Evolutionary conservation across 2,113 vertebrate genomes (phyloP), one percentile per base, ranked within the genome.

Genomic region (Sorex araneus): DNA sequence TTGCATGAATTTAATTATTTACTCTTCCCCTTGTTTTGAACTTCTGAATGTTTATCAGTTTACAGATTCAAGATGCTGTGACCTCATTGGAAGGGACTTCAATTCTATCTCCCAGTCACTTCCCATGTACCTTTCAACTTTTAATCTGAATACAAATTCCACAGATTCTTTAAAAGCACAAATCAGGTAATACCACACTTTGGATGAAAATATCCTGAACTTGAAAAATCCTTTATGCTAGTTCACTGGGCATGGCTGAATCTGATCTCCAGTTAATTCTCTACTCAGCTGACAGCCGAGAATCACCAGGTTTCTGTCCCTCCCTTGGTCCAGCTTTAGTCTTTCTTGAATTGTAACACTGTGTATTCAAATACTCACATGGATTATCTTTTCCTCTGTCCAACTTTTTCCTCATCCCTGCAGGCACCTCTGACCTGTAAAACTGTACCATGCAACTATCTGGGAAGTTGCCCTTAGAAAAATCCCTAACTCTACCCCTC

Each of bases 361-460:
- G 34, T 86, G 64, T 28, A n/a, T 27, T 67, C 45, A 27, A 16
- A 12, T 50, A 69, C 19, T 1, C 18, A 25, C 70, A 21, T 13
- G 28, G 13, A 32, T 40, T 25, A n/a, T 25, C 40, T 9, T 50
- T 71, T 6, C 23, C 73, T 6, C 47, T 10, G 21, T 11, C 8
- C 34, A 36, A 54, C 8, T 73, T 89, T 27, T 74, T 40, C 36
- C 0, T 28, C 23, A 74, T 27, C 8, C 6, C 34, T n/a, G 4
- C 28, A 93, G n/a, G 57, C 1, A 74, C 2, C 19, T 30, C 57
- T 45, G 25, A 2, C 60, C 64, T 16, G n/a, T 54, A 75, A 69
- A 0, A 27, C 1, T 9, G 2, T 0, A 75, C 18, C 1, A 10
- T 43, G 11, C 1, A 54, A 19, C 18, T 54, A 15, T 54, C 18